A percentile compares a stretch with the other conserved stretches of the same genome.
phyloP scores from a whole-genome alignment of 2,113 vertebrate genomes.

The Danio rerio region DNA sequence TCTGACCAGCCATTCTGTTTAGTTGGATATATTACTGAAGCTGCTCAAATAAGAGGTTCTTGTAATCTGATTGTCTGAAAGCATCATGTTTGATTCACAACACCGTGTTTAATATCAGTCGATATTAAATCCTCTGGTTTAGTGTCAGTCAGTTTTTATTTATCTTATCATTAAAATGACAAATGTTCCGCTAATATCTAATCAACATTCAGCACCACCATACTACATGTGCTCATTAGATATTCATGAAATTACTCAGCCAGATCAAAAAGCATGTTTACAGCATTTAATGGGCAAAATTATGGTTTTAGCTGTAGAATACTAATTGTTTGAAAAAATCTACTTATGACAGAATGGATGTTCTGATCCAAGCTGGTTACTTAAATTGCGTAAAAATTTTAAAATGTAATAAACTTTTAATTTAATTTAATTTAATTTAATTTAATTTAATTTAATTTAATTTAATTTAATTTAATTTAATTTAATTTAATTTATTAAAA shows the following conservation, averaged over 20 bases:
- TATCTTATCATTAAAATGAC: constrained; percentile 3
- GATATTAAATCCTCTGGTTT: constrained; percentile 2
- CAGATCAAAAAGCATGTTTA: constrained; percentile 26
- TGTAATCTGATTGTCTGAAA: neutral
- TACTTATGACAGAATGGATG: neutral
- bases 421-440: too few species aligned
- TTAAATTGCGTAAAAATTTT: too few species aligned
- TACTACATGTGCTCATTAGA: neutral
- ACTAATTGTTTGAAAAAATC: neutral
- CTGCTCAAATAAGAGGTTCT: neutral
- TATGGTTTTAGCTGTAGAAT: constrained; percentile 22
- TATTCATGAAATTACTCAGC: constrained; percentile 16
- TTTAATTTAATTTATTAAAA: too few species aligned
- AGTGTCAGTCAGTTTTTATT: neutral
- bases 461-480: too few species aligned
- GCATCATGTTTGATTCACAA: neutral
- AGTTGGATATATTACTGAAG: neutral
- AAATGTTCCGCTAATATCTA: neutral
- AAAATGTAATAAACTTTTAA: too few species aligned
- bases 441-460: too few species aligned
- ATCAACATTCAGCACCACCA: constrained; percentile 13
- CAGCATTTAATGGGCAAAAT: constrained; percentile 5
- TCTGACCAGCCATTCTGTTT: neutral
- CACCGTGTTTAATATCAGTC: neutral
- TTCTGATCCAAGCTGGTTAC: too few species aligned